Conservation (phyloP, 2,113 vertebrate species). For the Pteropus alecto region DNA sequence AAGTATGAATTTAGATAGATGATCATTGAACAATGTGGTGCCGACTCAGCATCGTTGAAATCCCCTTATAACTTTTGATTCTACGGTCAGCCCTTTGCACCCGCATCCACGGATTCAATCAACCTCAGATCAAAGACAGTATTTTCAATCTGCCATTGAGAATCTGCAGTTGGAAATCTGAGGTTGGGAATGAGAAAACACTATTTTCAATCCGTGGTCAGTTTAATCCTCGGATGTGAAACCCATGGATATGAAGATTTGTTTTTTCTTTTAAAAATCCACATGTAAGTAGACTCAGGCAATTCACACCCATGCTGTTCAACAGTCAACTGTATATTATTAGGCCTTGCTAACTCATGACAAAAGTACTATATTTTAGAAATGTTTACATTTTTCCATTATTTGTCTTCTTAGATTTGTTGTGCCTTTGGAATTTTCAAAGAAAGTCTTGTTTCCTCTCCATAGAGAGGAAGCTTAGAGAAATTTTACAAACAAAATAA, state of each 20-base stretch:
- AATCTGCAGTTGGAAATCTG: background rate
- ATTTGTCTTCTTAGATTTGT: background rate
- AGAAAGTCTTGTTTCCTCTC: constrained; percentile 38
- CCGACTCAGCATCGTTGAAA: background rate
- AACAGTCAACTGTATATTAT: background rate
- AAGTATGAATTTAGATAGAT: background rate
- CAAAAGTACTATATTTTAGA: constrained; percentile 37
- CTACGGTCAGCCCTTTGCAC: background rate
- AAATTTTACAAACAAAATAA: constrained; percentile 6
- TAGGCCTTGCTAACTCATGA: background rate
- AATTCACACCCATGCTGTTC: background rate
- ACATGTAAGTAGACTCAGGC: background rate
- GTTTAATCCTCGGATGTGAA: background rate
- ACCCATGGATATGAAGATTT: background rate
- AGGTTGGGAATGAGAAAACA: background rate
- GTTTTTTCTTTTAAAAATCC: background rate
- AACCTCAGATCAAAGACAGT: background rate
- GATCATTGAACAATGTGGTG: background rate
- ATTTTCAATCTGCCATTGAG: too few species aligned
- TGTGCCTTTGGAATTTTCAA: constrained; percentile 12
- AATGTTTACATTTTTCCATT: constrained; percentile 30
- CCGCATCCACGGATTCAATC: background rate
- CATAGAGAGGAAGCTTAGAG: background rate
- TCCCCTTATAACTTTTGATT: too few species aligned
- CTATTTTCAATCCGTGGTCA: background rate